Percentiles rank a stretch among this genome's conserved stretches.
These are phyloP conservation scores for Dromius quadrimaculatus DNA, from an alignment of 2,888 invertebrate genomes.

Conservation along the genomic window DNA sequence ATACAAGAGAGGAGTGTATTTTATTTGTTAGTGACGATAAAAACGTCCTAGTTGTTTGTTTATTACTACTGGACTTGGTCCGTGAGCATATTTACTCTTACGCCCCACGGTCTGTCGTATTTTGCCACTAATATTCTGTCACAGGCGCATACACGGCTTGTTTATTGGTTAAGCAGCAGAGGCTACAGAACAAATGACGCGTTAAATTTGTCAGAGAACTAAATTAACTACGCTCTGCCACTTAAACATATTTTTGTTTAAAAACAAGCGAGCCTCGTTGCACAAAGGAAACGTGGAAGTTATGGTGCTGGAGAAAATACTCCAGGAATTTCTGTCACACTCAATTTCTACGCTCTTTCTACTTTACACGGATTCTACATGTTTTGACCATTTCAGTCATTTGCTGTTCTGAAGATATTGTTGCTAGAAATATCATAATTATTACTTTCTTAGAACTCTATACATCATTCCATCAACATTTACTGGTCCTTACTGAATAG, in stretches of 20 bases:
- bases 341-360: constrained; percentile 26
- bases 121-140: constrained; percentile 48
- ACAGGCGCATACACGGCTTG: constrained; percentile 7
- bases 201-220: constrained; percentile 42
- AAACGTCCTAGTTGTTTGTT: constrained; percentile 48
- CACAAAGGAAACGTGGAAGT: constrained; percentile 14
- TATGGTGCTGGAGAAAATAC: constrained; percentile 7
- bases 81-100: constrained; percentile 32
- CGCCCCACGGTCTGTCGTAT: constrained; percentile 40
- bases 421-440: neutral
- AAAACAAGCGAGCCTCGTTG: constrained; percentile 27
- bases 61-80: constrained; percentile 48
- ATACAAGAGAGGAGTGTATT: constrained; percentile 43
- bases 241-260: constrained; percentile 38
- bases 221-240: constrained; percentile 30
- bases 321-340: constrained; percentile 30
- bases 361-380: constrained; percentile 13
- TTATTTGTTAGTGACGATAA: constrained; percentile 48
- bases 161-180: constrained; percentile 39
- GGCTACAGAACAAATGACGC: constrained; percentile 44
- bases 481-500: too few relatives aligned
- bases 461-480: neutral
- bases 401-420: neutral
- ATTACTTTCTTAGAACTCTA: neutral
- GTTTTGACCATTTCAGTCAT: neutral